A percentile compares a stretch with the other conserved stretches of the same genome.
These are phyloP conservation scores for Eulemur mongoz DNA, from an alignment of 2,797 vertebrate species.

Conservation along the genomic window DNA sequence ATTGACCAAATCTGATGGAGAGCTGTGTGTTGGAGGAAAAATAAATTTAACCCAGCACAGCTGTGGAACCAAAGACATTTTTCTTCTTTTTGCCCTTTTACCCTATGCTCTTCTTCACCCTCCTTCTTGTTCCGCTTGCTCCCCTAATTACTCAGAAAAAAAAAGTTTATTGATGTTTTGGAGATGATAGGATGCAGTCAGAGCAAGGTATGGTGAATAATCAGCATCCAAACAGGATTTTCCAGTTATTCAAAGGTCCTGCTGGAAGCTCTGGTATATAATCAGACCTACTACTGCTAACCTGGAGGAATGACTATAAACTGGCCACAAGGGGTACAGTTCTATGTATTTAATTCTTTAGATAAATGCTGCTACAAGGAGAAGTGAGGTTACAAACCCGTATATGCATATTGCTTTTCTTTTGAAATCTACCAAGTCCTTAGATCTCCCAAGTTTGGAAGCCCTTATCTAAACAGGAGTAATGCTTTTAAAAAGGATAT, in stretches of 20 bases:
- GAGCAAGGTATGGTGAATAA: slow-evolving; percentile 41
- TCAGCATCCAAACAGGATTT: slow-evolving; percentile 52
- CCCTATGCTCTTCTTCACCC: background rate
- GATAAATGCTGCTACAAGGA: slow-evolving; percentile 45
- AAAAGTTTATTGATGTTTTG: slow-evolving; percentile 64
- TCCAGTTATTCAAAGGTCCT: slow-evolving; percentile 65
- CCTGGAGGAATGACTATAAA: slow-evolving; percentile 33
- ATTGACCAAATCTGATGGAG: slow-evolving; percentile 56
- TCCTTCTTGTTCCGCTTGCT: background rate
- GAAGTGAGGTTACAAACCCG: slow-evolving; percentile 20
- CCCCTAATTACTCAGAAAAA: slow-evolving; percentile 17
- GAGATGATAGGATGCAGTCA: slow-evolving; percentile 53
- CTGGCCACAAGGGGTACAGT: slow-evolving; percentile 39
- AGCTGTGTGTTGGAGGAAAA: slow-evolving; percentile 27
- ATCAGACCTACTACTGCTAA: slow-evolving; percentile 63
- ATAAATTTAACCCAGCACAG: background rate
- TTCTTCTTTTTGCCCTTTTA: slow-evolving; percentile 6
- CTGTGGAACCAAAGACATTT: background rate
- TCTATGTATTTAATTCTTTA: slow-evolving; percentile 53
- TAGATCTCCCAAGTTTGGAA: background rate
- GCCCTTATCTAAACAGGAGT: background rate
- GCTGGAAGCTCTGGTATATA: slow-evolving; percentile 51
- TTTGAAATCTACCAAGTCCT: slow-evolving; percentile 35
- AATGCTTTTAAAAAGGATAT: background rate
- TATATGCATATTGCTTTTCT: slow-evolving; percentile 30